Evolutionary conservation across 1,140 invertebrate species (phyloP), one percentile per base, ranked within the genome.

Genomic region (Drosophila chauvacae): DNA sequence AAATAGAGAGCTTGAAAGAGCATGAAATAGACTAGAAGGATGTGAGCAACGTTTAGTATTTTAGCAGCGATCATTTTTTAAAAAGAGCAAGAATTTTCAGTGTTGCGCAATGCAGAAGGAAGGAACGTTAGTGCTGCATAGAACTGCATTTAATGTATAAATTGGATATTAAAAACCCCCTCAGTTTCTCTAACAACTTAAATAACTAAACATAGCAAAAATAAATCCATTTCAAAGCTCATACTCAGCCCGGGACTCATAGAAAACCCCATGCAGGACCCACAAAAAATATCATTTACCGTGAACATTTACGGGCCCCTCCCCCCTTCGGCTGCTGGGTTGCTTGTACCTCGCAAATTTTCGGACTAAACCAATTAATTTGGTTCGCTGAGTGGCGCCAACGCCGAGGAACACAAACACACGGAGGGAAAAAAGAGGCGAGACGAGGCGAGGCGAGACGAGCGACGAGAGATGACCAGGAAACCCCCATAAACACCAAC

Each of bases 361-460:
- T 69, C 35, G 39, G 39, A 61, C 69, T 63, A 74, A 74, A 76
- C 70, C 73, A 76, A 76, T 76, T 74, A 74, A 76, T 76, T 74
- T 56, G 50, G 35, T 56, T 62, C 23, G 55, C 51, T 59, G 53
- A 69, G 23, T 61, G 56, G 35, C 35, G 33, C n/a, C 33, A 48
- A 2, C 33, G 33, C 10, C 33, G 33, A 33, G 33, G 33, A 33
- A 0, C 28, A 53, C n/a, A 53, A 33, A 51, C 28, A 33, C 26
- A 57, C 42, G 37, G 51, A 16, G 44, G 7, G 11, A 56, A 18
- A 14, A 35, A 20, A n/a, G 14, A 10, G 14, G 18, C 5, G 48
- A 30, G 26, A 3, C 26, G 26, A 7, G 16, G 14, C 14, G 1
- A 16, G 23, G 14, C 28, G 23, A 7, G 23, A 26, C 28, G 23